A percentile compares a stretch with the other conserved stretches of the same genome.
Conservation (phyloP, 2,888 invertebrate species). For the Thymelicus acteon region DNA sequence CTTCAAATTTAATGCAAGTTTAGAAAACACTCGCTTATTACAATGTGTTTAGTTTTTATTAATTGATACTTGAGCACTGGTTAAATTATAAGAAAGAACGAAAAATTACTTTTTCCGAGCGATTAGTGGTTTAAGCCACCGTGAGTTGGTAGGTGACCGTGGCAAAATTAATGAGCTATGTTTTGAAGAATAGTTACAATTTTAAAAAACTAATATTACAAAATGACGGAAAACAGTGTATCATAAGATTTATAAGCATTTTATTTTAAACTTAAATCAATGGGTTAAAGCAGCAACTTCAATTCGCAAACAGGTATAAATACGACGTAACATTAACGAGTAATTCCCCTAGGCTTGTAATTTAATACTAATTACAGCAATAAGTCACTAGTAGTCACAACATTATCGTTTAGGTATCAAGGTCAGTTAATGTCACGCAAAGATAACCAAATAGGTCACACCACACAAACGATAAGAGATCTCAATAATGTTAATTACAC, state of each 20-base stretch:
- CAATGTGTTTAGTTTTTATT: background rate
- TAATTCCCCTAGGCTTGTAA: constrained; percentile 9
- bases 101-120: too few species aligned
- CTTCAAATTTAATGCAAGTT: constrained; percentile 6
- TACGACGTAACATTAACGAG: background rate
- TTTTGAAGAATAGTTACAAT: too few species aligned
- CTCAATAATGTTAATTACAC: background rate
- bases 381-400: constrained; percentile 17
- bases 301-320: too few species aligned
- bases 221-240: too few species aligned
- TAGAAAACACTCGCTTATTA: constrained; percentile 3
- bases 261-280: too few species aligned
- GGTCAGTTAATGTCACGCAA: constrained; percentile 23
- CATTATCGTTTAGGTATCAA: constrained; percentile 27
- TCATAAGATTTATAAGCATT: too few species aligned
- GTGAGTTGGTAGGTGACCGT: too few species aligned
- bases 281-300: too few species aligned
- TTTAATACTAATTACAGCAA: constrained; percentile 2
- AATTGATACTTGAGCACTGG: background rate
- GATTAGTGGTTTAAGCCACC: too few species aligned
- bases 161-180: too few species aligned
- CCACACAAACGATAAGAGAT: constrained; percentile 8
- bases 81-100: too few species aligned
- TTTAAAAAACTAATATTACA: too few species aligned
- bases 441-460: constrained; percentile 25